These are phyloP conservation scores for Dunckerocampus dactyliophorus DNA, from an alignment of 2,113 vertebrate species.

Conservation along the genomic window DNA sequence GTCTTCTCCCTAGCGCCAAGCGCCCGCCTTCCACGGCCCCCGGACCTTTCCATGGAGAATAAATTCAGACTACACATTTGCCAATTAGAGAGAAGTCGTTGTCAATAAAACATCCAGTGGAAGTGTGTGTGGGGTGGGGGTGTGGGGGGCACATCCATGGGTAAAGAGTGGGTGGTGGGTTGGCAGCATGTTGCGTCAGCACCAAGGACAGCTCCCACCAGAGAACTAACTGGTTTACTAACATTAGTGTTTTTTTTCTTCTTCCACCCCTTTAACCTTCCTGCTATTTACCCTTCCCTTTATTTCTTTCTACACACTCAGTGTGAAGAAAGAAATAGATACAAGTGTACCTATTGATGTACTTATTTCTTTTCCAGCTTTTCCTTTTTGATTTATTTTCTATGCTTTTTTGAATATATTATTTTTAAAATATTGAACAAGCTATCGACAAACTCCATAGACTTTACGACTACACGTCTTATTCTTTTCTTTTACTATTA, in stretches of 20 bases:
- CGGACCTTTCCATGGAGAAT: conserved; percentile 56
- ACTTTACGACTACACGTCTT: too few species aligned
- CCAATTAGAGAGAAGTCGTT: conserved; percentile 65
- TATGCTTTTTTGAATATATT: too few species aligned
- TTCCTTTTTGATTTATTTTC: too few species aligned
- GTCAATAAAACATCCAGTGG: conserved; percentile 58
- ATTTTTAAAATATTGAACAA: too few species aligned
- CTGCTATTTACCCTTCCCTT: background rate
- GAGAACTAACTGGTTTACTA: conserved; percentile 40
- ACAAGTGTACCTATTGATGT: too few species aligned
- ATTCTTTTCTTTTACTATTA: too few species aligned
- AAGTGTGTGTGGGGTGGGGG: conserved; percentile 19
- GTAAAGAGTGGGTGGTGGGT: conserved; percentile 4
- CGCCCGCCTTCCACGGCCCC: conserved; percentile 19
- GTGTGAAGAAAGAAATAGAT: too few species aligned
- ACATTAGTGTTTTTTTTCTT: conserved; percentile 32
- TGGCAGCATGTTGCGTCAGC: conserved; percentile 35
- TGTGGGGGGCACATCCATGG: conserved; percentile 28
- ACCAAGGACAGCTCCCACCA: conserved; percentile 59
- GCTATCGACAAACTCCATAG: too few species aligned
- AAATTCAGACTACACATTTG: conserved; percentile 53
- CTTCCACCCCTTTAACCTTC: background rate
- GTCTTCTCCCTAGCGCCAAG: too few species aligned
- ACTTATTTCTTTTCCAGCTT: too few species aligned
- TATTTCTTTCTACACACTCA: background rate